Evolutionary conservation across 1,140 invertebrate genomes (phyloP).

Genomic region (Drosophila serrata): DNA sequence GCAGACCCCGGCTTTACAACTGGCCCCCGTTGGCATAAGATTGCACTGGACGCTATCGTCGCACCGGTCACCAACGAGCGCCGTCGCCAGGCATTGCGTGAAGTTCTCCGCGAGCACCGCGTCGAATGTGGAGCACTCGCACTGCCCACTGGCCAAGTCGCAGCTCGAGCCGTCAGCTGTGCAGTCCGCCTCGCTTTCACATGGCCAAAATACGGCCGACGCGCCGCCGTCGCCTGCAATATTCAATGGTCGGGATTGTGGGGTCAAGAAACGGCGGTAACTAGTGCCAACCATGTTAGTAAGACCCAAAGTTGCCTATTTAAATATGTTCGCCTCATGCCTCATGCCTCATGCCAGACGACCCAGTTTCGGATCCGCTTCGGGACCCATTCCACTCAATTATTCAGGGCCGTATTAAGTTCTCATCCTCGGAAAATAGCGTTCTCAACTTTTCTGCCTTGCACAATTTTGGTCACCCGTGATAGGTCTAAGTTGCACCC

Average conservation of each 20-base stretch:
- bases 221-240: constrained; percentile 64
- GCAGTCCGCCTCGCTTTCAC: constrained; percentile 74
- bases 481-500: neutral
- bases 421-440: neutral
- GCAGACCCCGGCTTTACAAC: constrained; percentile 85
- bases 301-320: neutral
- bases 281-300: neutral
- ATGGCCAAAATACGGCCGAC: constrained; percentile 78
- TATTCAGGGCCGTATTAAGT: constrained; percentile 16
- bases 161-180: constrained; percentile 74
- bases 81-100: constrained; percentile 76
- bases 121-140: constrained; percentile 69
- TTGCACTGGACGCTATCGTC: constrained; percentile 82
- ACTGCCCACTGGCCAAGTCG: constrained; percentile 50
- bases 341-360: constrained; percentile 15
- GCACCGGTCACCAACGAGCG: constrained; percentile 82
- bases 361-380: constrained; percentile 18
- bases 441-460: neutral
- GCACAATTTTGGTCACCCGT: constrained; percentile 9
- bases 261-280: constrained; percentile 7
- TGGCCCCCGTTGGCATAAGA: constrained; percentile 85
- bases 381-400: neutral
- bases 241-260: neutral
- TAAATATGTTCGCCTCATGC: constrained; percentile 28
- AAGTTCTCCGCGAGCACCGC: constrained; percentile 71